Conservation (phyloP, 64 coral and sea anemone species). For the Dendrophyllia cribrosa region DNA sequence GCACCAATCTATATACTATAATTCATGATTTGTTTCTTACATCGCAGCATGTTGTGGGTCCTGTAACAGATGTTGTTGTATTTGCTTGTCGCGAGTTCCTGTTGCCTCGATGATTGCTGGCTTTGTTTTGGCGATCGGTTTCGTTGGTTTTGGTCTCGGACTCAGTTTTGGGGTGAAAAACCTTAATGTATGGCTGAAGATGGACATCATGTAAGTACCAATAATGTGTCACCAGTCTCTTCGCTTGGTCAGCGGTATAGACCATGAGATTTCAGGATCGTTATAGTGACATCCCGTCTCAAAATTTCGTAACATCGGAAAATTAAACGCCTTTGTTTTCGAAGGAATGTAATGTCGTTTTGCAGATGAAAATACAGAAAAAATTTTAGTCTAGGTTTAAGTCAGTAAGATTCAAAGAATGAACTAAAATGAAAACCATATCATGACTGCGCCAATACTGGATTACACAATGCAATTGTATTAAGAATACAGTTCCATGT, state of each 20-base stretch:
- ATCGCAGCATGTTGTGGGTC: slow-evolving; percentile 76
- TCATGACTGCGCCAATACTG: no score
- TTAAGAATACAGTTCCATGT: no score
- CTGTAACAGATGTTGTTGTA: slow-evolving; percentile 84
- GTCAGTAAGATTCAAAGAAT: no score
- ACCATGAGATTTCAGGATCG: no score
- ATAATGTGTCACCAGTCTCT: neutral
- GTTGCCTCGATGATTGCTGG: slow-evolving; percentile 66
- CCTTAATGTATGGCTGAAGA: slow-evolving; percentile 76
- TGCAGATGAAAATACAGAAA: no score
- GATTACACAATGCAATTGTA: no score
- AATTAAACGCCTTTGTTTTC: no score
- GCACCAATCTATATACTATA: neutral
- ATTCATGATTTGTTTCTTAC: neutral
- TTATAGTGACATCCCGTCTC: no score
- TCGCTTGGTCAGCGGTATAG: neutral
- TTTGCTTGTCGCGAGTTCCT: slow-evolving; percentile 75
- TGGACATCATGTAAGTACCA: slow-evolving; percentile 81
- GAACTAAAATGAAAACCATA: no score
- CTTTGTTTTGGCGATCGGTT: slow-evolving; percentile 75
- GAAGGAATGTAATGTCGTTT: no score
- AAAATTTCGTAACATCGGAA: no score
- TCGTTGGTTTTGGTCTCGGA: slow-evolving; percentile 74
- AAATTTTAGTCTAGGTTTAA: no score
- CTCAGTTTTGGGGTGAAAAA: slow-evolving; percentile 70